These are phyloP conservation scores for Pseudolaguvia tuberculata DNA, from an alignment of 2,113 vertebrate genomes.

Conservation along the genomic window DNA sequence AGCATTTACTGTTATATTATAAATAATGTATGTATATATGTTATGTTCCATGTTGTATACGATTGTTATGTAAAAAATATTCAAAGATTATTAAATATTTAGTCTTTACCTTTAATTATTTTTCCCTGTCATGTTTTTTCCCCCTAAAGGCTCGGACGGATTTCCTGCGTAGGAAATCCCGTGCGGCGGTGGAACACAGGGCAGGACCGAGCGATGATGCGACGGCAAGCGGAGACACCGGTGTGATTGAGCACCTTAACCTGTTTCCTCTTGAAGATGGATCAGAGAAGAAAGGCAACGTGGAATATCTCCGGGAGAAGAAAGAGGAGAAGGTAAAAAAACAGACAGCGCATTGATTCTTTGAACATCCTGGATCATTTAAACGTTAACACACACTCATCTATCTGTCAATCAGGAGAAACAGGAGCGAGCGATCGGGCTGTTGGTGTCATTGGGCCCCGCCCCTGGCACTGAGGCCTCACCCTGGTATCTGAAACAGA, in stretches of 20 bases:
- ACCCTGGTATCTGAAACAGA: conserved; percentile 80
- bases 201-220: conserved; percentile 12
- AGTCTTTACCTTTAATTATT: background rate
- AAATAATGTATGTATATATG: too few species aligned
- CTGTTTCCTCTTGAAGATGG: conserved; percentile 77
- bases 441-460: conserved; percentile 82
- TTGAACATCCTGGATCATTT: background rate
- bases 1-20: too few species aligned
- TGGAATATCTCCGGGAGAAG: conserved; percentile 81
- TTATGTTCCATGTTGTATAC: too few species aligned
- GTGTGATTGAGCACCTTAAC: conserved; percentile 68
- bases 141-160: conserved; percentile 77
- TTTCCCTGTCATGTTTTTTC: background rate
- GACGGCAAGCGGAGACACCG: conserved; percentile 15
- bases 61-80: too few species aligned
- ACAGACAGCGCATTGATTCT: background rate
- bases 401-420: conserved; percentile 65
- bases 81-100: too few species aligned
- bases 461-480: conserved; percentile 76
- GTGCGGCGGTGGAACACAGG: conserved; percentile 50
- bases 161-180: conserved; percentile 73
- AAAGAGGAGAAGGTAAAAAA: conserved; percentile 74
- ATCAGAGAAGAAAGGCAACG: conserved; percentile 69
- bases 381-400: background rate
- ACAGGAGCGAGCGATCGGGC: conserved; percentile 80